phyloP scores from a whole-genome alignment of 2,113 vertebrate genomes.

The Struthio camelus region DNA sequence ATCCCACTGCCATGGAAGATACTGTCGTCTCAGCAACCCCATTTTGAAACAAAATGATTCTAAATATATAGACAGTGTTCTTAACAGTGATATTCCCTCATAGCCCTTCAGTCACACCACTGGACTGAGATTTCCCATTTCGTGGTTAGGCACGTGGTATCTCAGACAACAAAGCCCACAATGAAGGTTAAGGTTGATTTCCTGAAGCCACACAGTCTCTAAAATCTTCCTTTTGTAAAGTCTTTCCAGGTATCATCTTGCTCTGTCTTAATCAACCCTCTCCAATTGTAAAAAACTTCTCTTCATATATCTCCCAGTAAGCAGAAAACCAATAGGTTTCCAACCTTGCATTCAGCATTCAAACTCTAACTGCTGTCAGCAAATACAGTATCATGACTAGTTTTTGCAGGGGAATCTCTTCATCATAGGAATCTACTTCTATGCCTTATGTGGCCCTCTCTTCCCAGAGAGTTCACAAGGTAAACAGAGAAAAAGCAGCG shows the following conservation, averaged over 20 bases:
- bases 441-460: neutral
- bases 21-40: neutral
- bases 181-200: neutral
- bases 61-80: neutral
- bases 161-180: neutral
- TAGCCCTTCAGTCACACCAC: neutral
- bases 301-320: neutral
- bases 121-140: neutral
- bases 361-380: neutral
- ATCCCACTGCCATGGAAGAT: neutral
- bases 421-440: neutral
- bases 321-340: neutral
- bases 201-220: neutral
- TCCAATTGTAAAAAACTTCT: neutral
- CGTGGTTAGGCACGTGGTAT: neutral
- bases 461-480: accelerated
- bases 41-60: neutral
- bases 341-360: neutral
- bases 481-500: neutral
- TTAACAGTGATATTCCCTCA: neutral
- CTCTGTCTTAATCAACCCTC: neutral
- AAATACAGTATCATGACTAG: neutral
- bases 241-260: neutral
- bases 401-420: neutral
- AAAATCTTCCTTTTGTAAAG: neutral